Evolutionary conservation across 1,140 invertebrate species (phyloP).

Genomic region (Philotrypesis tridentata): DNA sequence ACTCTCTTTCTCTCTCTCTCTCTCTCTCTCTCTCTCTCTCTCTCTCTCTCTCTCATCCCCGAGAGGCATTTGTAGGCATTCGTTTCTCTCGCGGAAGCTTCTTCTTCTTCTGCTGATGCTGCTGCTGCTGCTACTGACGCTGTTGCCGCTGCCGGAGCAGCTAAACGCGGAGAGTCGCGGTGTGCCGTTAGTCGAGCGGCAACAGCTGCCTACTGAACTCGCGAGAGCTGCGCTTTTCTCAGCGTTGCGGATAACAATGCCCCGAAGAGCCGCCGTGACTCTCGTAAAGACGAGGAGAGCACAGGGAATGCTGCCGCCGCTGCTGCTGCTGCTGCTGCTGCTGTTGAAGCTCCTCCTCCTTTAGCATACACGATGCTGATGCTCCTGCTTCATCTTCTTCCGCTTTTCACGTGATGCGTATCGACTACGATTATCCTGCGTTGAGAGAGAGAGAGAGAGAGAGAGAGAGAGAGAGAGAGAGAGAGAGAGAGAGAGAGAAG

Average conservation of each 20-base stretch:
- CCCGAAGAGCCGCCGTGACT: neutral
- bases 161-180: neutral
- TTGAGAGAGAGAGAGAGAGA: no score
- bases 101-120: neutral
- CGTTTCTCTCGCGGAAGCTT: neutral
- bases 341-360: neutral
- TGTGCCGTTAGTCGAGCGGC: slow-evolving; percentile 9
- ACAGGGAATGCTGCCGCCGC: neutral
- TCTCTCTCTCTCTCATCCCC: no score
- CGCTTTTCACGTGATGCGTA: neutral
- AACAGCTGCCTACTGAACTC: slow-evolving; percentile 24
- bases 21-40: no score
- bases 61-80: neutral
- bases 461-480: no score
- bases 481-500: no score
- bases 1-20: no score
- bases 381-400: neutral
- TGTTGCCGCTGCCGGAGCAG: neutral
- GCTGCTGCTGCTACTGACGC: no score
- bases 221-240: slow-evolving; percentile 27
- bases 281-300: neutral
- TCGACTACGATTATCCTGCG: neutral
- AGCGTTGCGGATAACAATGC: neutral
- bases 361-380: neutral
- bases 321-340: neutral